Base-by-base conservation (phyloP, 2,888 invertebrate genomes). In the Auanema freiburgensis region DNA sequence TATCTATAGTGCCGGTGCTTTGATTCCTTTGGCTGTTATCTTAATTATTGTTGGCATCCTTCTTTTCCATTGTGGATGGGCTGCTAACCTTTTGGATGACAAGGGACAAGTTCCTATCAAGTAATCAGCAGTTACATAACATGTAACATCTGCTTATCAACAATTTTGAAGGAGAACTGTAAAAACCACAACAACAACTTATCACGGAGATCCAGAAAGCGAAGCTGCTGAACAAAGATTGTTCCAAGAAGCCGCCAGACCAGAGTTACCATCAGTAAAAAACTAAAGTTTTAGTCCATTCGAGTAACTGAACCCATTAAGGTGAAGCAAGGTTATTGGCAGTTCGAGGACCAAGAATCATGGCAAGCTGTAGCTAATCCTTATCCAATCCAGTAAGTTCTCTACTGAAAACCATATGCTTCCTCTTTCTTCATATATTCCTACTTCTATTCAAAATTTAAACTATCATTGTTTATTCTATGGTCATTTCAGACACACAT, bases 41-140 rank as follows among this genome's bases (percentile, higher is more conserved):
- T 72, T 83, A 24, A 74, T 83, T 41, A 76, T 82, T 60, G 76
- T 80, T 54, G 83, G 83, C 54, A 71, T 83, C 24, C 65, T 80
- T n/a, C 65, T 83, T 16, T 76, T 83, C 67, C 83, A 83, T 60
- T 83, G 81, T 65, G 83, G 83, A 59, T 83, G 83, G 76, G 83
- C 83, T 10, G 83, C 83, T 24, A 79, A 83, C 66, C 74, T 83
- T n/a, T 66, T 83, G 16, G 80, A 82, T 52, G 72, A 74, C 41
- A 69, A 70, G n/a, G 79, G 79, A 59, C 71, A 74, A 16, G 70
- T 81, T 41, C 78, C 78, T 12, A 69, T 76, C 57, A 80, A 80
- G 71, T 76, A 60, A 67, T 57, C 14, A 40, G 11, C 42, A 40
- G 23, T 51, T 51, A n/a, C 11, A 52, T 21, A 52, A 11, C 33